Evolutionary conservation across 2,113 vertebrate genomes (phyloP).

Genomic region (Colossoma macropomum): DNA sequence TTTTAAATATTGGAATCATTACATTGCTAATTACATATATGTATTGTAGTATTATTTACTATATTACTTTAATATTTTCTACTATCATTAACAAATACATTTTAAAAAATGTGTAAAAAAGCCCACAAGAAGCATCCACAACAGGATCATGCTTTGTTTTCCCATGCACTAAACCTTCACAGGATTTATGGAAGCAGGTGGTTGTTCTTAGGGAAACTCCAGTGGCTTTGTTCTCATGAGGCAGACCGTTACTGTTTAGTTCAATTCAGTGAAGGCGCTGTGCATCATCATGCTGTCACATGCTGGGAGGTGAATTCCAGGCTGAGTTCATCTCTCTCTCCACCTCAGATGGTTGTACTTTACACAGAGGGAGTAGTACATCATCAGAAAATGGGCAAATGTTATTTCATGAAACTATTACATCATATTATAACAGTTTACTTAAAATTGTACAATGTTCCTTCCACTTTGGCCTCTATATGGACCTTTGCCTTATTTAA

Average conservation of each 20-base stretch:
- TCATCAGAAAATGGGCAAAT: background rate
- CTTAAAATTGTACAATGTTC: background rate
- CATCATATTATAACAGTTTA: background rate
- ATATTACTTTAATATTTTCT: too few species aligned
- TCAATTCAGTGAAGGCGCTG: background rate
- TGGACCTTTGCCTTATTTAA: too few species aligned
- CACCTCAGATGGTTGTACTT: background rate
- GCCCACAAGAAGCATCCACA: background rate
- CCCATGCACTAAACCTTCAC: too few species aligned
- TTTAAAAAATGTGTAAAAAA: too few species aligned
- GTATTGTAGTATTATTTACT: too few species aligned
- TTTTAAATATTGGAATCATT: too few species aligned
- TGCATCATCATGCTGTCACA: constrained; percentile 24
- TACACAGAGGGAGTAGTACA: background rate
- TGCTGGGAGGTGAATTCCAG: constrained; percentile 40
- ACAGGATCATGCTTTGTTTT: too few species aligned
- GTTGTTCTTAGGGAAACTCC: constrained; percentile 31
- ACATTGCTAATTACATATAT: too few species aligned
- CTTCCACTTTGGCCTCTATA: too few species aligned
- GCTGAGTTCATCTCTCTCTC: constrained; percentile 15
- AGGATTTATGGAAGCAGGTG: background rate
- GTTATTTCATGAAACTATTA: background rate
- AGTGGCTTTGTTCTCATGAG: background rate
- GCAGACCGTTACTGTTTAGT: background rate
- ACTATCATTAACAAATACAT: too few species aligned